Base-by-base conservation (phyloP, 2,888 invertebrate genomes). In the Habrosyne pyritoides region DNA sequence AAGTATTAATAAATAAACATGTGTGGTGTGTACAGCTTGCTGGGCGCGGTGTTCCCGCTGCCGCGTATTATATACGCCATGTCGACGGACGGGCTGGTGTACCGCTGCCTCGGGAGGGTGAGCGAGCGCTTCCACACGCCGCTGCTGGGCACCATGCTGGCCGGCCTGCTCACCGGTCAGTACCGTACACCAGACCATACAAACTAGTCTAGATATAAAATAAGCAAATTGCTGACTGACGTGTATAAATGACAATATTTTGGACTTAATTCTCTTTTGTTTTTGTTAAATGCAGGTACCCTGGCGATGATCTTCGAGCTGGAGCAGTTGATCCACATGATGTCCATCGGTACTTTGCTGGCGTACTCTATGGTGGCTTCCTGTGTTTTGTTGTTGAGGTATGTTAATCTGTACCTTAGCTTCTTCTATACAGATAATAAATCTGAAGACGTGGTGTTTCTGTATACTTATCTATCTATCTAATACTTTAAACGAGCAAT, bases 331-430 rank as follows among this genome's bases (percentile, higher is more conserved):
- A 97, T 98, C 21, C 97, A 96, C 76, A 97, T 98, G 94, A 96
- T 98, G 94, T 98, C 98, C 0, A 98, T 98, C 73, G 97, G 97
- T 6, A 97, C 97, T 0, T 86, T 98, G 21, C 88, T 97, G 55
- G 97, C 97, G 0, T 98, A 98, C 83, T 97, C 97, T 0, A 97
- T 98, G 82, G 98, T 98, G 2, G 97, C 98, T 0, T 95, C 96
- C 3, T 97, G 97, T 70, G 96, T 98, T 0, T 93, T 98, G 10
- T 93, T 98, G 53, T 90, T 98, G 6, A 94, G 98, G 94, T 97
- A 93, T 56, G 8, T 7, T 18, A 28, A 8, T 2, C 10, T 28
- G 12, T 12, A 2, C 10, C 33, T 33, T 6, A n/a, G n/a, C n/a
- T n/a, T n/a, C n/a, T n/a, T n/a, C n/a, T n/a, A n/a, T n/a, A n/a